A percentile compares a stretch with the other conserved stretches of the same genome.
Conservation (phyloP, 1,140 invertebrate genomes). For the Mizuhopecten yessoensis region DNA sequence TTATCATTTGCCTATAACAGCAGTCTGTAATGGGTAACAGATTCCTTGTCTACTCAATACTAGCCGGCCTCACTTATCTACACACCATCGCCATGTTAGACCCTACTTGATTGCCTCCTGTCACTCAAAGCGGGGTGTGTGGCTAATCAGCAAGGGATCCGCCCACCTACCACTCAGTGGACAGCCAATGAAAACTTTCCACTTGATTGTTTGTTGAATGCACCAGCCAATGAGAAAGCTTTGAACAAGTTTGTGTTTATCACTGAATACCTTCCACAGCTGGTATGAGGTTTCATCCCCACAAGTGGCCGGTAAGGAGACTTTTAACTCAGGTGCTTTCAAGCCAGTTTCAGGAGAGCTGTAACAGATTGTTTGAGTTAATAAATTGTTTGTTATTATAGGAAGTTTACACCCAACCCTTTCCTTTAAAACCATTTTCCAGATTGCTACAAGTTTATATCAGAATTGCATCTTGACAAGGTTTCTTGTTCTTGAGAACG, state of each 20-base stretch:
- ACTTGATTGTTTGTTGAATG: background rate
- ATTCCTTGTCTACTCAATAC: background rate
- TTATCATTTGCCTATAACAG: slow-evolving; percentile 39
- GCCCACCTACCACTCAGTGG: background rate
- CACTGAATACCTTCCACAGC: background rate
- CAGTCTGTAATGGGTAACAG: slow-evolving; percentile 37
- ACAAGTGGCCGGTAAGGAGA: slow-evolving; percentile 11
- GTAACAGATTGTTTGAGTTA: slow-evolving; percentile 20
- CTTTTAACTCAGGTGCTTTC: slow-evolving; percentile 29
- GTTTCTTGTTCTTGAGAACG: background rate
- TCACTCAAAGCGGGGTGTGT: background rate
- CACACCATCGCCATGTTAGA: background rate
- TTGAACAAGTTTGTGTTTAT: background rate
- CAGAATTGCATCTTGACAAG: slow-evolving; percentile 34
- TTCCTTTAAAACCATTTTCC: slow-evolving; percentile 34
- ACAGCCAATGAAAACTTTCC: background rate
- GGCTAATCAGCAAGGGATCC: background rate
- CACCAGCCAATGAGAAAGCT: background rate
- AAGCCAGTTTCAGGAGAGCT: background rate
- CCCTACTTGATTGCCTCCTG: slow-evolving; percentile 18
- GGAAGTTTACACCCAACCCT: slow-evolving; percentile 25
- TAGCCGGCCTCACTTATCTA: background rate
- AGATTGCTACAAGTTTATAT: slow-evolving; percentile 27
- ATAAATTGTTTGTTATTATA: slow-evolving; percentile 40
- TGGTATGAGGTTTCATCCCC: background rate